phyloP scores from a whole-genome alignment of 2,113 vertebrate species.

The Arvicanthis niloticus region DNA sequence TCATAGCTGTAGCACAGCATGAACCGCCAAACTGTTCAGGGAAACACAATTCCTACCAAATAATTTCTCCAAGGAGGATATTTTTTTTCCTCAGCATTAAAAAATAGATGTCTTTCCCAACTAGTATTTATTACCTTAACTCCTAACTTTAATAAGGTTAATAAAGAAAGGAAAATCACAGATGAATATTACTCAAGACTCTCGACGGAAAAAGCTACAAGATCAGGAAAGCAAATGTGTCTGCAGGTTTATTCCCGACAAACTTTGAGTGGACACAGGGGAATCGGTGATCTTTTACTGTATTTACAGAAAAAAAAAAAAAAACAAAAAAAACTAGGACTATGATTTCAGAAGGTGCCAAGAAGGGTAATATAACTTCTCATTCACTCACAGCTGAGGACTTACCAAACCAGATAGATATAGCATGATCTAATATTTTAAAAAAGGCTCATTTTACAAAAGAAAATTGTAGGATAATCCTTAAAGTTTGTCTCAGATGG shows the following conservation, averaged over 20 bases:
- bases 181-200: not conserved
- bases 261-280: not conserved
- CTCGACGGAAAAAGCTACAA: not conserved
- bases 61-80: not conserved
- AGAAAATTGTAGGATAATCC: not conserved
- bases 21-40: not conserved
- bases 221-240: not conserved
- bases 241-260: not conserved
- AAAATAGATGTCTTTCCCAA: not conserved
- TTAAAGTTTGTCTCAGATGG: not conserved
- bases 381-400: not conserved
- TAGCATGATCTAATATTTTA: not conserved
- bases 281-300: not conserved
- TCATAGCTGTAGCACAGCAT: not conserved
- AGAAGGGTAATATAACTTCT: not conserved
- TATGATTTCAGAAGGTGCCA: not conserved
- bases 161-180: conserved; percentile 1
- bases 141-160: conserved; percentile 16
- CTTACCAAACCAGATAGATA: not conserved
- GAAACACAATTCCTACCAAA: not conserved
- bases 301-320: not conserved
- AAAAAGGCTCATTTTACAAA: not conserved
- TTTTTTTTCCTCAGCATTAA: not conserved
- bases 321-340: not conserved
- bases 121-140: not conserved